Conservation (phyloP, 2,888 invertebrate genomes). For the Lochmaea capreae region DNA sequence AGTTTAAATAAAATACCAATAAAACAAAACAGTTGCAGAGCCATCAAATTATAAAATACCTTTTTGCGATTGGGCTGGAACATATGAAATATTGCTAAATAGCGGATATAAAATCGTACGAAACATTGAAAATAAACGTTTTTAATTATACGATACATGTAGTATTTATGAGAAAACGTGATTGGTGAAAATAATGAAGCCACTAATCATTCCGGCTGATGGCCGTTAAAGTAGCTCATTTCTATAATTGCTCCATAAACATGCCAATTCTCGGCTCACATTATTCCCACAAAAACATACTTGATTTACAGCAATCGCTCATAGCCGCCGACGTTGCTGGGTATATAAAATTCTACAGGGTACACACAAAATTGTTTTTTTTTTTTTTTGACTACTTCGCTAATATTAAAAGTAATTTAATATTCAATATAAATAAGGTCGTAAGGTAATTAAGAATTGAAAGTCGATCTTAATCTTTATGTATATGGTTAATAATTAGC, state of each 20-base stretch:
- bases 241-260: constrained; percentile 65
- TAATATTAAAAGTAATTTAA: neutral
- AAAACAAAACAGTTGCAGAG: no score
- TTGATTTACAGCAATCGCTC: constrained; percentile 50
- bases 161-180: constrained; percentile 59
- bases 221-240: constrained; percentile 64
- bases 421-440: neutral
- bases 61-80: no score
- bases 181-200: constrained; percentile 65
- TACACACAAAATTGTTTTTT: neutral
- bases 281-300: constrained; percentile 47
- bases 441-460: neutral
- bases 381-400: neutral
- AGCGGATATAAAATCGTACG: no score
- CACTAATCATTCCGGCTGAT: constrained; percentile 64
- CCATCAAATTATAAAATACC: no score
- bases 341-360: neutral
- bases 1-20: no score
- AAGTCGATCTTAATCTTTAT: constrained; percentile 14
- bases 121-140: constrained; percentile 47
- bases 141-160: constrained; percentile 63
- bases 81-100: no score
- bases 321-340: constrained; percentile 18
- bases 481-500: constrained; percentile 12
- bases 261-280: constrained; percentile 59